Conservation (phyloP, 2,797 vertebrate species). For the Parotocinclus haroldoi region DNA sequence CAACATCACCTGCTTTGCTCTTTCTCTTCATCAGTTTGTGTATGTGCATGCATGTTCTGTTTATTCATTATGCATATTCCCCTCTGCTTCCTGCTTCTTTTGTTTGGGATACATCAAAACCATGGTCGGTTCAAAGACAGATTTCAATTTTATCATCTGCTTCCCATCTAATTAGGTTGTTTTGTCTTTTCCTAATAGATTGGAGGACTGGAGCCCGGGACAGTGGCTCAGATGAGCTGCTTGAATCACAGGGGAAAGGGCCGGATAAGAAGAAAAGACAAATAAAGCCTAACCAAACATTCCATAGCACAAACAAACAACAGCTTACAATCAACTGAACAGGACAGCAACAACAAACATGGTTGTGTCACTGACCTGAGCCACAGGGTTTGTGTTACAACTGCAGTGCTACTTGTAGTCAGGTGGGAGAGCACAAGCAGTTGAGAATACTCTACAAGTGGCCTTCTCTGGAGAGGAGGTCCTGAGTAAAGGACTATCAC, state of each 20-base stretch:
- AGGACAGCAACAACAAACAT: not conserved
- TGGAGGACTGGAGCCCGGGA: constrained; percentile 4
- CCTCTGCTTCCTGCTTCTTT: constrained; percentile 73
- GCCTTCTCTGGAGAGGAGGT: too few relatives aligned
- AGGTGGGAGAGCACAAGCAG: too few relatives aligned
- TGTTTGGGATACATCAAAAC: constrained; percentile 62
- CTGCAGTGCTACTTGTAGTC: not conserved
- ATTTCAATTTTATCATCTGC: constrained; percentile 72
- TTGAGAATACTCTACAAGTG: too few relatives aligned
- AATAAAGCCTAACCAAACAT: constrained; percentile 21
- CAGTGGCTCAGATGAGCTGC: constrained; percentile 9
- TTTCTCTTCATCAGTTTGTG: constrained; percentile 7
- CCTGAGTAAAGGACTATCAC: too few relatives aligned
- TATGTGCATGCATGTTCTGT: constrained; percentile 8
- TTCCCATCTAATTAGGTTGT: constrained; percentile 78
- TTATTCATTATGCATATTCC: constrained; percentile 37
- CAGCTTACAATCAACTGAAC: constrained; percentile 5
- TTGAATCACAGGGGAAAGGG: constrained; percentile 15
- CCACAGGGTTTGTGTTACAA: not conserved
- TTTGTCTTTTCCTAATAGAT: constrained; percentile 63
- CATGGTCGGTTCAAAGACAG: constrained; percentile 66
- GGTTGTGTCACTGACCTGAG: not conserved
- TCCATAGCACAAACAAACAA: constrained; percentile 27
- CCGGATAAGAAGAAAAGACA: constrained; percentile 3
- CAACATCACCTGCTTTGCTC: constrained; percentile 5